Percentiles rank a stretch among this genome's conserved stretches.
These are phyloP conservation scores for Hoplostethus atlanticus DNA, from an alignment of 2,797 vertebrate genomes.

Conservation along the genomic window DNA sequence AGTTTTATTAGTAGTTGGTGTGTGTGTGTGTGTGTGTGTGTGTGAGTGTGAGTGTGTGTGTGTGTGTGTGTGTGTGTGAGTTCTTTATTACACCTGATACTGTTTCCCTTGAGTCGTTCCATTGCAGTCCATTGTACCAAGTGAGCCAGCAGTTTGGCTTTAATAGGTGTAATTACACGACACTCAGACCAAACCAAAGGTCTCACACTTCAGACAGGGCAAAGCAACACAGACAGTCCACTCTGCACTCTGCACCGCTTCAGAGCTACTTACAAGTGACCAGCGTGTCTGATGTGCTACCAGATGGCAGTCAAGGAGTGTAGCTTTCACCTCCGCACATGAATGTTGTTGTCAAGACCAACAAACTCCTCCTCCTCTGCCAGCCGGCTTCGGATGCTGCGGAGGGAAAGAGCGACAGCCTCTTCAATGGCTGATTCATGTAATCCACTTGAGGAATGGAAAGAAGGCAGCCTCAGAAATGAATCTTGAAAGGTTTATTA, in stretches of 20 bases:
- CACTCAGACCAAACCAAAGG: too few species aligned
- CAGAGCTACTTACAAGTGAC: not conserved
- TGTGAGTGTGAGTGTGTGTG: too few species aligned
- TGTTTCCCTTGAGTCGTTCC: too few species aligned
- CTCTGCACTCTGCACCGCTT: not conserved
- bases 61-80: too few species aligned
- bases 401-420: conserved; percentile 13
- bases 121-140: too few species aligned
- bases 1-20: not conserved
- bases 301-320: not conserved
- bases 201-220: not conserved
- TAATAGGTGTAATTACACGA: too few species aligned
- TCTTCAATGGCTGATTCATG: conserved; percentile 29
- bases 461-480: conserved; percentile 10
- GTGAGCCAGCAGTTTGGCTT: too few species aligned
- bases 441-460: conserved; percentile 37
- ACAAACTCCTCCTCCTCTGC: not conserved
- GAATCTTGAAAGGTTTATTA: conserved; percentile 12
- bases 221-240: not conserved
- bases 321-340: not conserved
- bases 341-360: not conserved
- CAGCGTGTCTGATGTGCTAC: conserved; percentile 16
- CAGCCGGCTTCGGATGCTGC: conserved; percentile 7
- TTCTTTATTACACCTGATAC: too few species aligned
- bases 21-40: too few species aligned